phyloP scores from a whole-genome alignment of 1,140 invertebrate genomes.

The Dryas iulia region DNA sequence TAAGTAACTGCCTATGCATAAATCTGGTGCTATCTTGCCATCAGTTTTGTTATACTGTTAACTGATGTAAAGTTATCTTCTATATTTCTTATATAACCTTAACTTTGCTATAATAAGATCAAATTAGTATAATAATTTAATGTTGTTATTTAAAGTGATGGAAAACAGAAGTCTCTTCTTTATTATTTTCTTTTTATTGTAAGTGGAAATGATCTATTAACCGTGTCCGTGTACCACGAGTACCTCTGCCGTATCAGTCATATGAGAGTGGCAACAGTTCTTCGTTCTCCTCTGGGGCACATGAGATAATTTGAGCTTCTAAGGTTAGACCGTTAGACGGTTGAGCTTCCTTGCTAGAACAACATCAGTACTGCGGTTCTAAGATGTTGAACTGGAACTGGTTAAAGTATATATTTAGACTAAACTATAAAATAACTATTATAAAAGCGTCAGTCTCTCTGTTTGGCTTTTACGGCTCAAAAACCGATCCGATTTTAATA shows the following conservation, averaged over 20 bases:
- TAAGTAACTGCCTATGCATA: constrained; percentile 40
- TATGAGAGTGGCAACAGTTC: too few species aligned
- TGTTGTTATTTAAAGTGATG: background rate
- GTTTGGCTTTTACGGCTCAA: too few species aligned
- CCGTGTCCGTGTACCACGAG: too few species aligned
- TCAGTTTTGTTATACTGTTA: constrained; percentile 3
- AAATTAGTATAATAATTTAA: background rate
- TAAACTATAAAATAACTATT: too few species aligned
- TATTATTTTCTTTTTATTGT: too few species aligned
- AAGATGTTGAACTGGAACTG: background rate
- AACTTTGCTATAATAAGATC: background rate
- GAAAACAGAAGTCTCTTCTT: too few species aligned
- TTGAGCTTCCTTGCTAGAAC: background rate
- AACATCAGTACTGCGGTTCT: background rate
- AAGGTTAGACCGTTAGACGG: background rate
- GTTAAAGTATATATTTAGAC: background rate
- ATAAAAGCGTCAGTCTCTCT: too few species aligned
- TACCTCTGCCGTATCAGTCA: too few species aligned
- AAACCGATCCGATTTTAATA: too few species aligned
- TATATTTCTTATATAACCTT: background rate
- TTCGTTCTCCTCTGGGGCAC: too few species aligned
- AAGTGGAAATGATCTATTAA: too few species aligned
- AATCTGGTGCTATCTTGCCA: constrained; percentile 30
- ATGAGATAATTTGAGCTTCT: too few species aligned
- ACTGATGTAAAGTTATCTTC: background rate